phyloP scores from a whole-genome alignment of 2,113 vertebrate species.

The Catharus bicknelli region DNA sequence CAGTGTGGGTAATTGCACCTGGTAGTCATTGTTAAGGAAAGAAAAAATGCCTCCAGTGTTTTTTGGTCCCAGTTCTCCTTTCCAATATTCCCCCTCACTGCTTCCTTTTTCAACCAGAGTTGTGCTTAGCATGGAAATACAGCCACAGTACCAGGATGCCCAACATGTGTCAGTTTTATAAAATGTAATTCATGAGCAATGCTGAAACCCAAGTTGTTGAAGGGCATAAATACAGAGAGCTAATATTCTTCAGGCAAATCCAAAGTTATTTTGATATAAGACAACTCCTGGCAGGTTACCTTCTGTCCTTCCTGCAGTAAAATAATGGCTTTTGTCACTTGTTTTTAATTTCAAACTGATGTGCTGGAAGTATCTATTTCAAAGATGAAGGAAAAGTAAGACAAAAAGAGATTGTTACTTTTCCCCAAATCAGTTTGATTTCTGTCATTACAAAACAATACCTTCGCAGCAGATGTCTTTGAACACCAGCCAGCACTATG shows the following conservation, averaged over 20 bases:
- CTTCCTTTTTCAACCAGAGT: not conserved
- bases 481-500: slow-evolving; percentile 47
- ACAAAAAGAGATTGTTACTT: slow-evolving; percentile 43
- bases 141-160: not conserved
- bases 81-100: not conserved
- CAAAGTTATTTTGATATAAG: not conserved
- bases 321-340: slow-evolving; percentile 38
- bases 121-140: not conserved
- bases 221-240: not conserved
- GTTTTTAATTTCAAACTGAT: slow-evolving; percentile 29
- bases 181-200: not conserved
- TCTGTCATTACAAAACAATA: slow-evolving; percentile 66
- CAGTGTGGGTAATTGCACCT: not conserved
- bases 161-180: not conserved
- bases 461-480: slow-evolving; percentile 58
- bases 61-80: not conserved
- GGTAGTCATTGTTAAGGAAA: not conserved
- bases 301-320: slow-evolving; percentile 32
- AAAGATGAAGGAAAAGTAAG: slow-evolving; percentile 47
- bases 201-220: not conserved
- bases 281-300: slow-evolving; percentile 1
- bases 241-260: not conserved
- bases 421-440: slow-evolving; percentile 56
- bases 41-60: not conserved
- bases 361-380: slow-evolving; percentile 44